Evolutionary conservation across 23 tunicate species (phyloP).

Genomic region (Trididemnum nubilum): DNA sequence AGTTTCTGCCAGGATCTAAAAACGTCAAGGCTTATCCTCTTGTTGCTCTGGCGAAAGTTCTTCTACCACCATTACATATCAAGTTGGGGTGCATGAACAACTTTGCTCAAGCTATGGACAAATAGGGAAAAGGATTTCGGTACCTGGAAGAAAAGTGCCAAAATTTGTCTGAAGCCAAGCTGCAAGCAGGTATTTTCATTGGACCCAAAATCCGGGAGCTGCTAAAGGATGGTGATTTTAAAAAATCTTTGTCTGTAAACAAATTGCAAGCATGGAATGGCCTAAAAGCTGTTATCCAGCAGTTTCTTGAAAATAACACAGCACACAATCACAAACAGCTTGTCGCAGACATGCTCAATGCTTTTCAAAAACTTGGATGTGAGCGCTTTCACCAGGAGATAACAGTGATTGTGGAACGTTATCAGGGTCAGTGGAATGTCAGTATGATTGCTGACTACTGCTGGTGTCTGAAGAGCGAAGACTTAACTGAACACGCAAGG

Average conservation of each 20-base stretch:
- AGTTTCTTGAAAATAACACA: constrained; percentile 29
- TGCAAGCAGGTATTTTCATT: constrained; percentile 23
- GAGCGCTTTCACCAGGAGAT: constrained; percentile 35
- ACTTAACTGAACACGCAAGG: constrained; percentile 24
- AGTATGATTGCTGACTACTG: constrained; percentile 31
- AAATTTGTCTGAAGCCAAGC: neutral
- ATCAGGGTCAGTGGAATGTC: constrained; percentile 39
- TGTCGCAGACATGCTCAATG: constrained; percentile 40
- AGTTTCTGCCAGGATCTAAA: constrained; percentile 19
- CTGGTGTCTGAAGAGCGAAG: constrained; percentile 31
- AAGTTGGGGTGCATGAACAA: constrained; percentile 25
- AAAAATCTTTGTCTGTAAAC: constrained; percentile 26
- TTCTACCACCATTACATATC: constrained; percentile 10
- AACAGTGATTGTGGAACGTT: constrained; percentile 38
- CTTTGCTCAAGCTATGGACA: constrained; percentile 28
- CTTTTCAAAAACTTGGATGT: constrained; percentile 31
- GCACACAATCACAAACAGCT: constrained; percentile 17
- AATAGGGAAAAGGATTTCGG: constrained; percentile 21
- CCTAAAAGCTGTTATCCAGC: constrained; percentile 27
- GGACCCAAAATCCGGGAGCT: constrained; percentile 12
- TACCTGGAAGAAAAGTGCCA: constrained; percentile 8
- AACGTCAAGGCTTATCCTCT: constrained; percentile 18
- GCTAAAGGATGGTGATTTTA: constrained; percentile 24
- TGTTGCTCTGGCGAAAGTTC: neutral
- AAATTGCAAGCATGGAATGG: constrained; percentile 36